phyloP scores from a whole-genome alignment of 1,140 invertebrate species.

The Drosophila willistoni region DNA sequence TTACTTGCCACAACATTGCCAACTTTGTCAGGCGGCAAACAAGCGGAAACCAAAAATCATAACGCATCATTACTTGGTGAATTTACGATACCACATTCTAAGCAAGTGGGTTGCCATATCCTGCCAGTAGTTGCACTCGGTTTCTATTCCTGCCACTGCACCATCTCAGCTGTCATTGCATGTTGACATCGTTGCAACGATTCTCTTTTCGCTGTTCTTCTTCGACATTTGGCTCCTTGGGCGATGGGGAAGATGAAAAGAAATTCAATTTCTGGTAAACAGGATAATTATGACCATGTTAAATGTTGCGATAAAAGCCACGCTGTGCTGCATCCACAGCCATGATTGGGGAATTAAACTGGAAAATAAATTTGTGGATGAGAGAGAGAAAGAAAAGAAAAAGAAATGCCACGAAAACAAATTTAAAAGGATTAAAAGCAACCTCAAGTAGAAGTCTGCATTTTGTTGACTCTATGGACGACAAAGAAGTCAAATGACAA shows the following conservation, averaged over 20 bases:
- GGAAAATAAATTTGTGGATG: constrained; percentile 61
- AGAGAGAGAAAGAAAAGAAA: neutral
- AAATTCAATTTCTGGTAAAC: constrained; percentile 82
- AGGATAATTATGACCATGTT: constrained; percentile 83
- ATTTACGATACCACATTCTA: constrained; percentile 67
- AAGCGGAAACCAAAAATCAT: constrained; percentile 80
- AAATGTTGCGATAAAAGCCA: constrained; percentile 82
- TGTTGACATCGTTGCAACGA: constrained; percentile 61
- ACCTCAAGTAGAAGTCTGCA: constrained; percentile 50
- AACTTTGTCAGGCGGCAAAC: constrained; percentile 67
- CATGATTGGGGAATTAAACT: constrained; percentile 78
- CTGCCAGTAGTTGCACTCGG: constrained; percentile 53
- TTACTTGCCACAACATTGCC: constrained; percentile 63
- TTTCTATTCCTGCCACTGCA: constrained; percentile 40
- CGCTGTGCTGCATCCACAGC: constrained; percentile 70
- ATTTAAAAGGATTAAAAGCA: constrained; percentile 75
- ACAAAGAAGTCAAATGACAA: constrained; percentile 18
- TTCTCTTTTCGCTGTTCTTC: constrained; percentile 25
- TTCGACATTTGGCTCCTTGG: constrained; percentile 32
- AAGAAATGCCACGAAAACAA: constrained; percentile 46
- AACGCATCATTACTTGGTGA: constrained; percentile 80
- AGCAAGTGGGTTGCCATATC: constrained; percentile 18
- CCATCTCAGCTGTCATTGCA: constrained; percentile 44
- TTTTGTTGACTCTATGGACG: constrained; percentile 45
- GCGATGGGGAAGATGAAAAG: constrained; percentile 20